These are phyloP conservation scores for Etheostoma cragini DNA, from an alignment of 2,113 vertebrate genomes.

Conservation along the genomic window DNA sequence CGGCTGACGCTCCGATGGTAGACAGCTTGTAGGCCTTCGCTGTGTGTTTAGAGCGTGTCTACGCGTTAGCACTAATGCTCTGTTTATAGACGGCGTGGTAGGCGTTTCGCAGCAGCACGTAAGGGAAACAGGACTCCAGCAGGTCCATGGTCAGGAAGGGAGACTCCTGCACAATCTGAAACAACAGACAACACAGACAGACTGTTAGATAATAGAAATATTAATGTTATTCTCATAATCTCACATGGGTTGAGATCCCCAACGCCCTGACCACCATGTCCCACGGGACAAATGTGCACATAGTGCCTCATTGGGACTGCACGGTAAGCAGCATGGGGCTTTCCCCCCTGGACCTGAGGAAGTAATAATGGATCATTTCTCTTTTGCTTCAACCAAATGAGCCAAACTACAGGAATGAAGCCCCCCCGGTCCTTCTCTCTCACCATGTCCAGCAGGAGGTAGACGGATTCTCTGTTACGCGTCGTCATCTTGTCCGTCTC, in stretches of 20 bases:
- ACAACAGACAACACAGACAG: slow-evolving; percentile 28
- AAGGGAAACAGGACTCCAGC: slow-evolving; percentile 98
- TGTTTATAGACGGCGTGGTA: slow-evolving; percentile 99
- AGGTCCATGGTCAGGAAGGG: slow-evolving; percentile 99
- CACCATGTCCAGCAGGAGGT: slow-evolving; percentile 98
- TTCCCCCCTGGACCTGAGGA: too few relatives aligned
- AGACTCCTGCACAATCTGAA: slow-evolving; percentile 98
- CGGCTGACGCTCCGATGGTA: not conserved
- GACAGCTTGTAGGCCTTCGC: not conserved
- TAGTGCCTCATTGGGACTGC: too few relatives aligned
- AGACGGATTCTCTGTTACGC: slow-evolving; percentile 97
- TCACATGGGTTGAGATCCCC: too few relatives aligned
- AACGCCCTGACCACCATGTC: too few relatives aligned
- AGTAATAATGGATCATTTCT: not conserved
- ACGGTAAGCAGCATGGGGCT: too few relatives aligned
- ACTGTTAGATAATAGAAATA: not conserved
- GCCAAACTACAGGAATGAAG: not conserved
- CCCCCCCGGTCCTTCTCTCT: slow-evolving; percentile 46
- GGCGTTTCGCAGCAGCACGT: slow-evolving; percentile 97
- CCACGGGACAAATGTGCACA: too few relatives aligned
- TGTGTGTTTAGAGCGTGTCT: slow-evolving; percentile 47
- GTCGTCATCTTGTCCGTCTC: slow-evolving; percentile 99
- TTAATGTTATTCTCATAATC: not conserved
- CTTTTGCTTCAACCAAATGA: not conserved
- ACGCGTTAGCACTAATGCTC: slow-evolving; percentile 94